Conservation (phyloP, 2,113 vertebrate genomes). For the Morone saxatilis region DNA sequence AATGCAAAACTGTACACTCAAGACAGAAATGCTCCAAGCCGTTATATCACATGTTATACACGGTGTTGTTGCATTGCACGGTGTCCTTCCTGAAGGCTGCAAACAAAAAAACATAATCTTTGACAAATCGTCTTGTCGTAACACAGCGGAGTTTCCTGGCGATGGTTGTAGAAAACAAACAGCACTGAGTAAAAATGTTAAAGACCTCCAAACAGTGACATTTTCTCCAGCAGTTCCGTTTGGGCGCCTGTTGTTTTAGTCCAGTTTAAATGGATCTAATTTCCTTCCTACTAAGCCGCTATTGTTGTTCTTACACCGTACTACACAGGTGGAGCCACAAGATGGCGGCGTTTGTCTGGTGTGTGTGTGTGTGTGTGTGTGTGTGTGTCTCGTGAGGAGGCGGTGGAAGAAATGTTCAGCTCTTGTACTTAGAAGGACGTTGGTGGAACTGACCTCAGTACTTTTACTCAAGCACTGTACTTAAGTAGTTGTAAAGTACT, state of each 20-base stretch:
- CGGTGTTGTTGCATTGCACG: not conserved
- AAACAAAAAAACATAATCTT: not conserved
- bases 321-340: not conserved
- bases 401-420: not conserved
- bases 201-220: fast-evolving
- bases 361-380: not conserved
- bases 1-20: not conserved
- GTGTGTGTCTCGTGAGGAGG: no score
- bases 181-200: not conserved
- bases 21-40: not conserved
- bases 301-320: constrained; percentile 30
- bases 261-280: not conserved
- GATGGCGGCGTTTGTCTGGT: constrained; percentile 19
- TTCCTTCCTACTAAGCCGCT: not conserved
- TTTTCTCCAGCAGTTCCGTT: not conserved
- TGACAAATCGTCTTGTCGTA: not conserved
- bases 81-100: not conserved
- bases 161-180: not conserved
- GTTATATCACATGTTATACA: fast-evolving
- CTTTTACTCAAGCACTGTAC: no score
- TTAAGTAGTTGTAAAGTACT: no score
- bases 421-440: not conserved
- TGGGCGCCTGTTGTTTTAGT: not conserved
- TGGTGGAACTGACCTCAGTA: no score
- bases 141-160: not conserved